Conservation (phyloP, 2,888 invertebrate genomes). For the Congeria kusceri region DNA sequence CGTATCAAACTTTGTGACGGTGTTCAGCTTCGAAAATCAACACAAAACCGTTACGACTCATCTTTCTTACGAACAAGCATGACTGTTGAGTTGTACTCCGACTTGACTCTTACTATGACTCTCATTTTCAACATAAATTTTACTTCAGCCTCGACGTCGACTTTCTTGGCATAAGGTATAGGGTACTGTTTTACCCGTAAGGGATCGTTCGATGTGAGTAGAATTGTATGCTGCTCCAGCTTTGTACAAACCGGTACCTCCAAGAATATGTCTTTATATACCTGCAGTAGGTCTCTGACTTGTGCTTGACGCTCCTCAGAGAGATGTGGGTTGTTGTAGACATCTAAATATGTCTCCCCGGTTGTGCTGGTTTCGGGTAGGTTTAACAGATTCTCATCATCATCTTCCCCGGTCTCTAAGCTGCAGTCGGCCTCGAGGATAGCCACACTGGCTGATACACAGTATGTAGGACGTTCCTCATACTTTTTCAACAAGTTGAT, state of each 20-base stretch:
- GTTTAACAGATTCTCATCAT: not conserved
- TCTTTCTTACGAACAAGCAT: constrained; percentile 53
- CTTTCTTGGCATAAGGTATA: constrained; percentile 28
- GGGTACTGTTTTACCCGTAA: constrained; percentile 34
- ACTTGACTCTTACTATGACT: constrained; percentile 45
- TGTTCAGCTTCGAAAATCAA: constrained; percentile 63
- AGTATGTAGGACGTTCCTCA: not conserved
- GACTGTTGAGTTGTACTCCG: constrained; percentile 51
- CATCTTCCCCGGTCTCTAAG: not conserved
- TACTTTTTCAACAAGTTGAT: constrained; percentile 51
- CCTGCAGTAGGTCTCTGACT: constrained; percentile 3
- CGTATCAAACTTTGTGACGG: constrained; percentile 57
- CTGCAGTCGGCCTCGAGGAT: not conserved
- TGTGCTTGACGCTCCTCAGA: not conserved
- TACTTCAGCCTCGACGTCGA: constrained; percentile 33
- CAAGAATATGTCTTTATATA: constrained; percentile 20
- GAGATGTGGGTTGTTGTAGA: not conserved
- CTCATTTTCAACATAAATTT: constrained; percentile 50
- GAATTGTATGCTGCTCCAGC: constrained; percentile 13
- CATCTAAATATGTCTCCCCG: not conserved
- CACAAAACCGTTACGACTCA: constrained; percentile 45
- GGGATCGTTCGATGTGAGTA: constrained; percentile 15
- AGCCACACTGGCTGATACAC: too few relatives aligned
- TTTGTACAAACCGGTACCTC: constrained; percentile 29
- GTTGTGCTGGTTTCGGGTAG: not conserved